A percentile compares a stretch with the other conserved stretches of the same genome.
phyloP scores from a whole-genome alignment of 2,888 invertebrate species.

The Itoplectis maculator region DNA sequence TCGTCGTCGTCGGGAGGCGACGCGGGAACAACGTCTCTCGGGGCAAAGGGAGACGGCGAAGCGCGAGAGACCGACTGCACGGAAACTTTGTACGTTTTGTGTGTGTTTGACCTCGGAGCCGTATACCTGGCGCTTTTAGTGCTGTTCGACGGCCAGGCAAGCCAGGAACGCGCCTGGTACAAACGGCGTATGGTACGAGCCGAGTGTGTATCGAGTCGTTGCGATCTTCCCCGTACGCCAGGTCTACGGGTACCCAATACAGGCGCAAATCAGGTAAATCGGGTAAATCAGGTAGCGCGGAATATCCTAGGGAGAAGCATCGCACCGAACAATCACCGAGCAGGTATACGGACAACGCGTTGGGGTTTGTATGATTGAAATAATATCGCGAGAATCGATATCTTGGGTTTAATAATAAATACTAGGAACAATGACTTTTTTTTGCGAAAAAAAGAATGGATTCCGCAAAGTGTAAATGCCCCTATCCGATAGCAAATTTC shows the following conservation, averaged over 20 bases:
- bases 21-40: not conserved
- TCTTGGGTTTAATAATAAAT: not conserved
- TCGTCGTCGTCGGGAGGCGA: no score
- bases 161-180: not conserved
- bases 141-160: not conserved
- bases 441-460: no score
- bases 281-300: no score
- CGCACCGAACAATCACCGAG: no score
- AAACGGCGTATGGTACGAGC: not conserved
- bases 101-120: constrained; percentile 1
- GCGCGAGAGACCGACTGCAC: not conserved
- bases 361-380: no score
- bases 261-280: not conserved
- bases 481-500: no score
- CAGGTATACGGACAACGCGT: no score
- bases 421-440: no score
- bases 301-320: not conserved
- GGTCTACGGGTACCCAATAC: not conserved
- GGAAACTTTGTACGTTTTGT: constrained; percentile 25
- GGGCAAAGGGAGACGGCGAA: not conserved
- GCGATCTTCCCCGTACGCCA: not conserved
- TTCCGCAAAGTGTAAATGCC: no score
- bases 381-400: not conserved
- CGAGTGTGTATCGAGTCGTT: not conserved
- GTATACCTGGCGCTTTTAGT: constrained; percentile 23